Percentiles rank a stretch among this genome's conserved stretches.
Evolutionary conservation across 2,113 vertebrate genomes (phyloP).

Genomic region (Sylvietta virens): DNA sequence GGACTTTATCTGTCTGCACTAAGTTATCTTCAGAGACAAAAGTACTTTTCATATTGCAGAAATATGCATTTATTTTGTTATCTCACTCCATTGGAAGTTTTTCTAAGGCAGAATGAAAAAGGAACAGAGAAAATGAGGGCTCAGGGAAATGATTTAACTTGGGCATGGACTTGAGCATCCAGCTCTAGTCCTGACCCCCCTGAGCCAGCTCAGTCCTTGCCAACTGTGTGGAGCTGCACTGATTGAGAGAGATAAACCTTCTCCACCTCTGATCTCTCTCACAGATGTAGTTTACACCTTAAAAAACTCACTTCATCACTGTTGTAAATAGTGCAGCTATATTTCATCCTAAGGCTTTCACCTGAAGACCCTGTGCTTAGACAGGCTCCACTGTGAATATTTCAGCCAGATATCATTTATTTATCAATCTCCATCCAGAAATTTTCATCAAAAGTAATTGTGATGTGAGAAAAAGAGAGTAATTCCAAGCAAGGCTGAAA

Average conservation of each 20-base stretch:
- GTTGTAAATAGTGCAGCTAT: not conserved
- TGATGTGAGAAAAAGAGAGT: not conserved
- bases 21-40: not conserved
- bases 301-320: not conserved
- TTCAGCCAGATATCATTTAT: not conserved
- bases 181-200: not conserved
- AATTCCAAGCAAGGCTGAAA: not conserved
- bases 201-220: not conserved
- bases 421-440: not conserved
- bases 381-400: not conserved
- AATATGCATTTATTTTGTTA: not conserved
- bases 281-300: not conserved
- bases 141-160: not conserved
- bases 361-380: not conserved
- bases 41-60: not conserved
- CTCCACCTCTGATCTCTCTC: not conserved
- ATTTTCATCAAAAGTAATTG: not conserved
- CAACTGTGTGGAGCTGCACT: not conserved
- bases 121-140: not conserved
- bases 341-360: not conserved
- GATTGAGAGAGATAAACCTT: not conserved
- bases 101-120: not conserved
- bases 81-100: not conserved
- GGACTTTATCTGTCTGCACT: not conserved
- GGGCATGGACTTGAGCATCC: not conserved